A percentile compares a stretch with the other conserved stretches of the same genome.
phyloP scores from a whole-genome alignment of 2,888 invertebrate species.

The Lasius platythorax region DNA sequence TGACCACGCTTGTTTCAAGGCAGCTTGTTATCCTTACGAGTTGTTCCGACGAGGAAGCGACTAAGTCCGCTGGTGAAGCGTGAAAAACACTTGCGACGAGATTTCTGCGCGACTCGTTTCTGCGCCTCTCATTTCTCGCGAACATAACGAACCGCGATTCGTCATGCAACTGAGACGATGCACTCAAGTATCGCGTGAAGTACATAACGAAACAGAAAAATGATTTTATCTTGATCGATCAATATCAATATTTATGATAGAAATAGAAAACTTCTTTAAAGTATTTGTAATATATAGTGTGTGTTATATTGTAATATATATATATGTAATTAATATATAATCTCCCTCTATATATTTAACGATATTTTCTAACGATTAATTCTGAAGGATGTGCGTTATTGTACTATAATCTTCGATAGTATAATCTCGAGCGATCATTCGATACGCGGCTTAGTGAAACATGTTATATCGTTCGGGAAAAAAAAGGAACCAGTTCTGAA shows the following conservation, averaged over 20 bases:
- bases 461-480: constrained; percentile 18
- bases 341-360: neutral
- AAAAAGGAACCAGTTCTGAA: constrained; percentile 42
- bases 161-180: neutral
- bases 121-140: constrained; percentile 9
- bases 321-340: neutral
- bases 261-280: neutral
- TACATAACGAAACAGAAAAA: neutral
- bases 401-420: neutral
- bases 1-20: constrained; percentile 54
- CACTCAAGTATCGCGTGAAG: neutral
- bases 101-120: neutral
- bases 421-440: constrained; percentile 28
- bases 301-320: neutral
- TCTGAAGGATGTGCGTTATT: neutral
- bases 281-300: neutral
- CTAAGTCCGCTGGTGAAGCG: constrained; percentile 18
- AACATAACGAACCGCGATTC: constrained; percentile 28
- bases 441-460: constrained; percentile 28
- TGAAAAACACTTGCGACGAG: constrained; percentile 44
- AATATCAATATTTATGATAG: neutral
- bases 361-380: neutral
- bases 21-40: constrained; percentile 59
- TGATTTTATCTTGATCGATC: neutral
- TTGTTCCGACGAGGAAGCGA: constrained; percentile 32